These are phyloP conservation scores for Oncorhynchus clarkii DNA, from an alignment of 2,113 vertebrate genomes.

Conservation along the genomic window DNA sequence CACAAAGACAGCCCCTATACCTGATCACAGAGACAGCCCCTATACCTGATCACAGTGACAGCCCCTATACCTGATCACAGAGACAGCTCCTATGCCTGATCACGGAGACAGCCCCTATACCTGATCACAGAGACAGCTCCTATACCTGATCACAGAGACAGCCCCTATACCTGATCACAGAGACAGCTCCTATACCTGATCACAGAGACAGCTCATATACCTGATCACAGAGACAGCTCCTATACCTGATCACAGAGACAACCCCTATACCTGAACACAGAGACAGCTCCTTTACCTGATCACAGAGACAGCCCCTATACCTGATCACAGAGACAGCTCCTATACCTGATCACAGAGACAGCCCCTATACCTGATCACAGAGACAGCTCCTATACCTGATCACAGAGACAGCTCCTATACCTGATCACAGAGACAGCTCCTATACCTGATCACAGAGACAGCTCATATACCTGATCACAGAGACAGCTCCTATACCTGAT, in stretches of 20 bases:
- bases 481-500: slow-evolving; percentile 6
- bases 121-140: slow-evolving; percentile 6
- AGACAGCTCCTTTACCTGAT: slow-evolving; percentile 7
- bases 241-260: not conserved
- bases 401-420: slow-evolving; percentile 1
- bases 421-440: slow-evolving; percentile 7
- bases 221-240: slow-evolving; percentile 7
- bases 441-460: not conserved
- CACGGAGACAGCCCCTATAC: not conserved
- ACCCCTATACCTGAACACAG: slow-evolving; percentile 5
- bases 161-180: slow-evolving; percentile 9
- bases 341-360: not conserved
- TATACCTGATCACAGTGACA: not conserved
- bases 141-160: not conserved
- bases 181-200: slow-evolving; percentile 8
- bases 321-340: slow-evolving; percentile 2
- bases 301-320: slow-evolving; percentile 1
- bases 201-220: not conserved
- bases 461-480: slow-evolving; percentile 10
- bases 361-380: slow-evolving; percentile 12
- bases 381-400: slow-evolving; percentile 8
- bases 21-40: slow-evolving; percentile 7
- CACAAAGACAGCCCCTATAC: not conserved
- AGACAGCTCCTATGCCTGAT: slow-evolving; percentile 12
- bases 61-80: slow-evolving; percentile 8